Percentiles rank a stretch among this genome's conserved stretches.
These are phyloP conservation scores for Heteromurus nitidus DNA, from an alignment of 2,888 invertebrate species.

Conservation along the genomic window DNA sequence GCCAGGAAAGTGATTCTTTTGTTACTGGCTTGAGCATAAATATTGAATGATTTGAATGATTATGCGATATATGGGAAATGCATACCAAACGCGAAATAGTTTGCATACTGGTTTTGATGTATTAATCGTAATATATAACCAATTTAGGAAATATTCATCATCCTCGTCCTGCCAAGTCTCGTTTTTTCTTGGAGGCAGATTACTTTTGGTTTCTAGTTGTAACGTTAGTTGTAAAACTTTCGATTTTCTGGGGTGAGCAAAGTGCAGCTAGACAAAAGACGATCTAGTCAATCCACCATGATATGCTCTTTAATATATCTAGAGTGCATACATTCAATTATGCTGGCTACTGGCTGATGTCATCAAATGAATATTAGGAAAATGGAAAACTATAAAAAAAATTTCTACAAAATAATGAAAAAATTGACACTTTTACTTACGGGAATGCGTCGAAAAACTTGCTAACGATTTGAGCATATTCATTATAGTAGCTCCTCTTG, in stretches of 20 bases:
- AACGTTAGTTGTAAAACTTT: slow-evolving; percentile 45
- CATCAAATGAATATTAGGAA: background rate
- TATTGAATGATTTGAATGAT: background rate
- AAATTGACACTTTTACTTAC: slow-evolving; percentile 60
- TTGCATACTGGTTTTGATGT: slow-evolving; percentile 39
- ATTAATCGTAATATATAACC: slow-evolving; percentile 23
- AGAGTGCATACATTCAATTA: too few relatives aligned
- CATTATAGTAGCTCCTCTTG: slow-evolving; percentile 59
- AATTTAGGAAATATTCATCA: slow-evolving; percentile 34
- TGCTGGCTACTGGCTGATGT: background rate
- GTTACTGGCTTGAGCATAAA: too few relatives aligned
- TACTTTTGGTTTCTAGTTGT: slow-evolving; percentile 39
- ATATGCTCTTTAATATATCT: background rate
- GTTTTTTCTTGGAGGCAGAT: slow-evolving; percentile 30
- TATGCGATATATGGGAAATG: background rate
- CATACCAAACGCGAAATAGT: too few relatives aligned
- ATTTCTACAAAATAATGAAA: background rate
- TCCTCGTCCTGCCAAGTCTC: background rate
- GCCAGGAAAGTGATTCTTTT: too few relatives aligned
- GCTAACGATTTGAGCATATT: slow-evolving; percentile 63
- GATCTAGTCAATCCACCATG: background rate
- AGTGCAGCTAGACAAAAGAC: background rate
- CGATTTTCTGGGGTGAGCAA: slow-evolving; percentile 42
- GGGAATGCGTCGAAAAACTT: slow-evolving; percentile 66
- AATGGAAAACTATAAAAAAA: background rate